Base-by-base conservation (phyloP, 1,140 invertebrate species). In the Drosophila cardini region DNA sequence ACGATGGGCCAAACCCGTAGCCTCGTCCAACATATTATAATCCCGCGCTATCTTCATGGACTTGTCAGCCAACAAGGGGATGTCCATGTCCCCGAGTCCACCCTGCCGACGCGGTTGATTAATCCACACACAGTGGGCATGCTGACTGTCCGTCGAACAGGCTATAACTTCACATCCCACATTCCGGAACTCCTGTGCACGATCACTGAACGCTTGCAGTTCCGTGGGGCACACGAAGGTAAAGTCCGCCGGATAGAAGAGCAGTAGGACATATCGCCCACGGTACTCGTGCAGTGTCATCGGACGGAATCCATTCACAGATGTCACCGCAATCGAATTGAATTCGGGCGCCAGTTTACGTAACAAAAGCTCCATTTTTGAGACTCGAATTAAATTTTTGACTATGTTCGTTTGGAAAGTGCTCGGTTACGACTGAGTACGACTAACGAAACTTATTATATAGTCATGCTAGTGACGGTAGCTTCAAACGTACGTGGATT, bases 161-260 rank as follows among this genome's bases (percentile, higher is more conserved):
- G 95, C 98, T 78, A 99, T 93, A 0, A 99, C 92, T 84, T 97
- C 95, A 89, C 97, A 97, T 18, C 95, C 95, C 80, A 98, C 96
- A 75, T 95, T 94, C 13, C 95, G 93, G 92, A 99, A 99, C 91
- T 99, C 97, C 18, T 95, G 93, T 4, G 93, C 94, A 15, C 96
- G 94, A 76, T 99, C 98, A 2, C 96, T 98, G 92, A 98, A 98
- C 5, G 97, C 97, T 89, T 98, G 97, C 72, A 98, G 97, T 93
- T 99, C 98, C 13, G 98, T 98, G 21, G 98, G 97, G 83, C 98
- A 98, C 0, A 98, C 98, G 91, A 98, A 98, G 0, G 97, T 98
- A 87, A 99, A 99, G 92, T 99, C 98, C 32, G 98, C 93, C 2
- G 98, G 98, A 91, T 99, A 99, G 94, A 99, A 99, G 92, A 99